A percentile compares a stretch with the other conserved stretches of the same genome.
These are phyloP conservation scores for Erythrolamprus reginae DNA, from an alignment of 2,113 vertebrate genomes.

Conservation along the genomic window DNA sequence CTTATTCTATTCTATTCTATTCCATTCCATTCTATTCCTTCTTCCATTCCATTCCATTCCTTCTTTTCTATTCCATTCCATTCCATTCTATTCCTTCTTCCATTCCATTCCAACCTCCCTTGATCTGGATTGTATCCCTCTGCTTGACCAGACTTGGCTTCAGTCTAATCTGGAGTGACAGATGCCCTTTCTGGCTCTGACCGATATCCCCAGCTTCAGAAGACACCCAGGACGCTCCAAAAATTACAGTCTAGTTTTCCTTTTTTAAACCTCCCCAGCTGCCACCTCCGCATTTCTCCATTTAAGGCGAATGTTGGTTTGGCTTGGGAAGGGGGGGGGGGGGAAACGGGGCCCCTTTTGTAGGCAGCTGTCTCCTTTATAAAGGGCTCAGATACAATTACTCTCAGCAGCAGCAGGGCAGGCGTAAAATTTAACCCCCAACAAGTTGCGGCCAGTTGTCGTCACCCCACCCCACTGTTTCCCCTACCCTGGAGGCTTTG, in stretches of 20 bases:
- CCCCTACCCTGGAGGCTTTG: neutral
- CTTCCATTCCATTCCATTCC: too few species aligned
- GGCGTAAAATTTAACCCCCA: neutral
- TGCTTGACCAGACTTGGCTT: neutral
- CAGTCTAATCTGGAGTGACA: neutral
- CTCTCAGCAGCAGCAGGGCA: neutral
- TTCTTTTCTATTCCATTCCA: too few species aligned
- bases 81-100: too few species aligned
- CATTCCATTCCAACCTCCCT: too few species aligned
- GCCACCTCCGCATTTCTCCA: neutral
- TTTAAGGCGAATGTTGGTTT: neutral
- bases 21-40: too few species aligned
- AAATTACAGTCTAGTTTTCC: neutral
- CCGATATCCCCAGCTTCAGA: neutral
- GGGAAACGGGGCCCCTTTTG: neutral
- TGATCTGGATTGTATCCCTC: too few species aligned
- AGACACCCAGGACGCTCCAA: neutral
- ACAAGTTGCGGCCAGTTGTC: conserved; percentile 7
- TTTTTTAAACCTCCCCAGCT: neutral
- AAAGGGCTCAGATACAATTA: conserved; percentile 7
- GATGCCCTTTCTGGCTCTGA: neutral
- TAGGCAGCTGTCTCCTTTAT: neutral
- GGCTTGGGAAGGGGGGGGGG: too few species aligned
- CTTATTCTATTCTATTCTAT: too few species aligned
- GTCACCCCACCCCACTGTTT: neutral